Evolutionary conservation across 2,888 invertebrate species (phyloP).

Genomic region (Venusia cambrica): DNA sequence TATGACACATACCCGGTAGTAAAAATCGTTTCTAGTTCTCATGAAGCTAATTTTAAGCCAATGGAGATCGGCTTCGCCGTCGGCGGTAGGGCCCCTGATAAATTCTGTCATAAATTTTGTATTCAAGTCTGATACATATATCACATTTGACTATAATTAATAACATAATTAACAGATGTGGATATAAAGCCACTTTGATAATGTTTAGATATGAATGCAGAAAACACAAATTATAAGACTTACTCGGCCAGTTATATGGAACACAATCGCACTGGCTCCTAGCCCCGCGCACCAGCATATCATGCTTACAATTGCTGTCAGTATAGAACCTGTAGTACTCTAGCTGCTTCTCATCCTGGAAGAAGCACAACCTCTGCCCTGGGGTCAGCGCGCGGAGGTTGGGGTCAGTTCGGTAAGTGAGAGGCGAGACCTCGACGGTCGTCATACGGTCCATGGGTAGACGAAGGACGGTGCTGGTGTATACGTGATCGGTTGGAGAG

Average conservation of each 20-base stretch:
- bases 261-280: slow-evolving; percentile 68
- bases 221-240: slow-evolving; percentile 32
- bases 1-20: no score
- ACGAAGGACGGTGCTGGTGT: slow-evolving; percentile 65
- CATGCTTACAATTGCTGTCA: slow-evolving; percentile 77
- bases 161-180: no score
- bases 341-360: slow-evolving; percentile 62
- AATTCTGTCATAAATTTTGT: no score
- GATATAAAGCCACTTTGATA: no score
- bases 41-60: no score
- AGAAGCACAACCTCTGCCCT: slow-evolving; percentile 64
- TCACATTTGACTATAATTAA: no score
- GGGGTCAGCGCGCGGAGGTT: slow-evolving; percentile 52
- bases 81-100: no score
- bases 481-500: slow-evolving; percentile 68
- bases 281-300: slow-evolving; percentile 70
- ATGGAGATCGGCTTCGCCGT: no score
- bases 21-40: no score
- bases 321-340: slow-evolving; percentile 72
- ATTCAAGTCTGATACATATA: no score
- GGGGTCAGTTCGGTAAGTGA: slow-evolving; percentile 64
- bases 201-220: no score
- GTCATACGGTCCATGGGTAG: slow-evolving; percentile 72
- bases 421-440: slow-evolving; percentile 65
- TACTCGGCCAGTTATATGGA: slow-evolving; percentile 69